Evolutionary conservation across 2,113 vertebrate species (phyloP), one percentile per base, ranked within the genome.

Genomic region (Oncorhynchus masou): DNA sequence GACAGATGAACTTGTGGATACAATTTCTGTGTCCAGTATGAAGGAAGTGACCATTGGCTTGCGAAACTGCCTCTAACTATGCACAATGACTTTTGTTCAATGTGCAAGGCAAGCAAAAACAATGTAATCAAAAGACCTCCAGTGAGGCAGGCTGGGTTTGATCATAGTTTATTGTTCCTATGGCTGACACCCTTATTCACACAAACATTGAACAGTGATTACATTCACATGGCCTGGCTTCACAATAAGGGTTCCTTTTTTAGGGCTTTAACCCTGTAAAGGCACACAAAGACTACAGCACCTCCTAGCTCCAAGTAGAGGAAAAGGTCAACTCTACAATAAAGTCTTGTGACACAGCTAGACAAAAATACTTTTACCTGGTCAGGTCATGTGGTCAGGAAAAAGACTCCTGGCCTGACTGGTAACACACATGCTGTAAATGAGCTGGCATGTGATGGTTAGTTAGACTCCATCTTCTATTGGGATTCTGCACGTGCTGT

Each of bases 31-130:
- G 34, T 7, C 34, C 34, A 34, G 34, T 34, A 34, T 34, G 34
- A 34, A 34, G 34, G 34, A 34, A 34, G 34, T 34, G 9, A 31
- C 4, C 29, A 31, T 31, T 31, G 29, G 29, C 29, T 31, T 5
- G 5, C 29, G 29, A 31, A 31, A 31, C 29, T 31, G 29, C 29
- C 29, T 31, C 29, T 45, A 45, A 29, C 62, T 76, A 11, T 1
- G 12, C 31, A 2, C 73, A 65, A 65, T 62, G 19, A 24, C 62
- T 39, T 25, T 70, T 77, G 74, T 67, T 68, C 80, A 83, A 83
- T 73, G 77, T 81, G 72, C 82, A 82, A 68, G 79, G 74, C 79
- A 59, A 80, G 85, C 76, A 79, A 79, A 84, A 85, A 79, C 71
- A 69, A 71, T 13, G 68, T 67, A 73, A 83, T 86, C 78, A 87